phyloP scores from a whole-genome alignment of 2,888 invertebrate genomes.

The Melanostoma scalare region DNA sequence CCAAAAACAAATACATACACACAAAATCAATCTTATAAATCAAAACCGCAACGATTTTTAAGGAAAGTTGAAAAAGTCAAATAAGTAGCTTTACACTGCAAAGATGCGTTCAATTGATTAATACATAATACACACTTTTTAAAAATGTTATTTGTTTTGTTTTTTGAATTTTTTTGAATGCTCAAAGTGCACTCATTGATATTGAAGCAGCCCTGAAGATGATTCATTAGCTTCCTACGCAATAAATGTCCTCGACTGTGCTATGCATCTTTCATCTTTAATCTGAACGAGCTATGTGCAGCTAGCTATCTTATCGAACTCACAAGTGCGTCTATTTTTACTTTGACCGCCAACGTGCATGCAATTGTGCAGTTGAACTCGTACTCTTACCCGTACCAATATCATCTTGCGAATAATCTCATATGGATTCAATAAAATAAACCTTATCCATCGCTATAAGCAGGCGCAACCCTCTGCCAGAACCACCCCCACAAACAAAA shows the following conservation, averaged over 20 bases:
- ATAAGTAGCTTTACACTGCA: no score
- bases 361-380: neutral
- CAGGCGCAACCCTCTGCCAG: constrained; percentile 18
- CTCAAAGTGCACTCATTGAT: no score
- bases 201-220: neutral
- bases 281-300: constrained; percentile 5
- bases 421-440: constrained; percentile 37
- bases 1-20: no score
- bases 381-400: neutral
- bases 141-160: no score
- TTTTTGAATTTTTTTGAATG: no score
- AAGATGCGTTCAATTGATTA: no score
- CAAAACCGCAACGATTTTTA: no score
- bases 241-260: constrained; percentile 21
- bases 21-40: no score
- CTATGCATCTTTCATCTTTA: constrained; percentile 9
- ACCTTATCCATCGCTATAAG: constrained; percentile 20
- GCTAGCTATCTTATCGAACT: constrained; percentile 24
- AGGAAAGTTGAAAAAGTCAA: no score
- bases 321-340: constrained; percentile 50
- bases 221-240: constrained; percentile 23
- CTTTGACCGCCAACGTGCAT: constrained; percentile 22
- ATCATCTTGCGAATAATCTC: constrained; percentile 20
- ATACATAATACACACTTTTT: no score
- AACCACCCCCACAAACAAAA: constrained; percentile 29